phyloP scores from a whole-genome alignment of 2,888 invertebrate genomes.

The Monopis laevigella region DNA sequence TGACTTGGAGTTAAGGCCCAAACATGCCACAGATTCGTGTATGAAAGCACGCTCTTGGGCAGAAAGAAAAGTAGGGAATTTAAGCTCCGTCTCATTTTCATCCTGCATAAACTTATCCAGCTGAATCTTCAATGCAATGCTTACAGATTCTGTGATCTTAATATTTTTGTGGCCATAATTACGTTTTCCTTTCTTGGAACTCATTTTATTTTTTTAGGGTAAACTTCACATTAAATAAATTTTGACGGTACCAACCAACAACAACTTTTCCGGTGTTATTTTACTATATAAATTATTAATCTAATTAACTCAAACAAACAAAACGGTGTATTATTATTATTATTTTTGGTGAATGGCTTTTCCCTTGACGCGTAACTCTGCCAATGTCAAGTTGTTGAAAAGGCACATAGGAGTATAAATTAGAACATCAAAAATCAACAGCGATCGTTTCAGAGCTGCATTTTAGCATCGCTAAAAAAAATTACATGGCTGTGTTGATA shows the following conservation, averaged over 20 bases:
- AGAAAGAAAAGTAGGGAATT: constrained; percentile 79
- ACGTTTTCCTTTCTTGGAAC: constrained; percentile 50
- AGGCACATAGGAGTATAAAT: too few species aligned
- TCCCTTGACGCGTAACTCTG: too few species aligned
- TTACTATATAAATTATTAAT: too few species aligned
- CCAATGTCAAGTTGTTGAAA: too few species aligned
- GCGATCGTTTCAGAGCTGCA: too few species aligned
- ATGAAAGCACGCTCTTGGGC: constrained; percentile 83
- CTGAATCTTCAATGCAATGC: constrained; percentile 58
- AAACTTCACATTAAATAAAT: constrained; percentile 10
- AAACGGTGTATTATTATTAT: too few species aligned
- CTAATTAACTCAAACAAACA: too few species aligned
- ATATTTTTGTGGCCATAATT: constrained; percentile 51
- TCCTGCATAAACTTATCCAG: constrained; percentile 53
- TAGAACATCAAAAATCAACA: too few species aligned
- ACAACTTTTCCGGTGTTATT: too few species aligned
- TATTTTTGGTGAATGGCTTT: too few species aligned
- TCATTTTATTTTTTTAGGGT: constrained; percentile 36
- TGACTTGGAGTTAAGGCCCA: constrained; percentile 83
- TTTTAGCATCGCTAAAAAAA: too few species aligned
- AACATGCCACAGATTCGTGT: constrained; percentile 73
- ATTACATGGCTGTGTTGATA: too few species aligned
- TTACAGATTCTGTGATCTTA: constrained; percentile 58
- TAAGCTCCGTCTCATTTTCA: constrained; percentile 57
- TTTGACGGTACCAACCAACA: neutral